These are phyloP conservation scores for Cerceris rybyensis DNA, from an alignment of 2,888 invertebrate species.

Conservation along the genomic window DNA sequence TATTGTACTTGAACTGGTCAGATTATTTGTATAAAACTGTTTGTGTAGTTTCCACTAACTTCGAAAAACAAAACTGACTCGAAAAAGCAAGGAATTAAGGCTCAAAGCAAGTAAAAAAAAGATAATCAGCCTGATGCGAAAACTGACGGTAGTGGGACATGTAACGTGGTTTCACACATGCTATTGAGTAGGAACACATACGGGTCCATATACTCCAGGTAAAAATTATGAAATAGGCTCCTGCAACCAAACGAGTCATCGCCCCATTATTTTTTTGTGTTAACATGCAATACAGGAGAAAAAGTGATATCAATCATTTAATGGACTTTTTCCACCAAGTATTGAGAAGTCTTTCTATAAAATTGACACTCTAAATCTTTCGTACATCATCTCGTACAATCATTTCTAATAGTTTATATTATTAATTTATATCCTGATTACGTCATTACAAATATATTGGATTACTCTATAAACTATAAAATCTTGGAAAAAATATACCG, in stretches of 20 bases:
- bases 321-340: constrained; percentile 27
- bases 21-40: constrained; percentile 45
- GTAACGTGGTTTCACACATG: constrained; percentile 82
- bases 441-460: too few relatives aligned
- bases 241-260: constrained; percentile 81
- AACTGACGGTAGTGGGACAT: constrained; percentile 82
- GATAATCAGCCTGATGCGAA: constrained; percentile 80
- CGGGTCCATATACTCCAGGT: constrained; percentile 82
- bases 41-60: constrained; percentile 15
- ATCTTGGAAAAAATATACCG: constrained; percentile 15
- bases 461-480: background rate
- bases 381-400: too few relatives aligned
- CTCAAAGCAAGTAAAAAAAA: constrained; percentile 73
- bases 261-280: constrained; percentile 78
- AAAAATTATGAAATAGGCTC: constrained; percentile 82
- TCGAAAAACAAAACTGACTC: constrained; percentile 35
- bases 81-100: constrained; percentile 64
- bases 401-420: too few relatives aligned
- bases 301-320: constrained; percentile 46
- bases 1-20: constrained; percentile 68
- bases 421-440: background rate
- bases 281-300: constrained; percentile 75
- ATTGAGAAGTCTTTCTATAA: constrained; percentile 8
- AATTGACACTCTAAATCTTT: constrained; percentile 1
- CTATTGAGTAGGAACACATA: constrained; percentile 82